Evolutionary conservation across 2,797 vertebrate species (phyloP).

Genomic region (Siniperca undulata): DNA sequence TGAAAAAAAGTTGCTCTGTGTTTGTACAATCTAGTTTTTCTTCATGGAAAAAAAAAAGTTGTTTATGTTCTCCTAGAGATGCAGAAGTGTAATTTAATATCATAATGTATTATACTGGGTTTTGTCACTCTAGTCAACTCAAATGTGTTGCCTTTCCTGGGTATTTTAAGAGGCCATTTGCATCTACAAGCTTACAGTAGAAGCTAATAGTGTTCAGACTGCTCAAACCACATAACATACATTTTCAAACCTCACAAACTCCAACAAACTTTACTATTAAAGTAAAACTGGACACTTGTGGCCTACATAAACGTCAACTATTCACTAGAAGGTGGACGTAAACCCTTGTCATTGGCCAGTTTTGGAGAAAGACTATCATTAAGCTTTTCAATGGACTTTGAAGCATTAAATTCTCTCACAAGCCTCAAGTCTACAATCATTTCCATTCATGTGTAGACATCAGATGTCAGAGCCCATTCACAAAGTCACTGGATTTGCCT

Average conservation of each 20-base stretch:
- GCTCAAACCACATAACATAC: constrained; percentile 17
- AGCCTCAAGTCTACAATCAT: constrained; percentile 64
- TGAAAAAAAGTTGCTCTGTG: background rate
- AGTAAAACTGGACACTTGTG: constrained; percentile 22
- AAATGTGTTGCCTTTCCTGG: background rate
- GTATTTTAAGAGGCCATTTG: constrained; percentile 13
- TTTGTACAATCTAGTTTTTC: background rate
- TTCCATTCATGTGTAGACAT: constrained; percentile 76
- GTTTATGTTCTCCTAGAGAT: background rate
- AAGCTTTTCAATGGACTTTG: constrained; percentile 47
- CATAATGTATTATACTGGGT: background rate
- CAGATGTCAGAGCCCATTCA: constrained; percentile 77
- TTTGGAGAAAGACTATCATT: constrained; percentile 30
- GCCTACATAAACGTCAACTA: constrained; percentile 5
- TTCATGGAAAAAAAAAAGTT: background rate
- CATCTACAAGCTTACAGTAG: background rate
- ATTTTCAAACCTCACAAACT: constrained; percentile 18
- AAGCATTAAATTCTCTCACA: constrained; percentile 57
- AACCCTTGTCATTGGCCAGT: constrained; percentile 27
- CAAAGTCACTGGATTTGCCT: constrained; percentile 67
- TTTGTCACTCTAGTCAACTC: background rate
- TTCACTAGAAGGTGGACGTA: constrained; percentile 8
- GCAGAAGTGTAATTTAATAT: background rate
- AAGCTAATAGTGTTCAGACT: background rate
- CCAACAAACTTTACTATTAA: constrained; percentile 28